Evolutionary conservation across 2,888 invertebrate genomes (phyloP).

Genomic region (Crocallis elinguaria): DNA sequence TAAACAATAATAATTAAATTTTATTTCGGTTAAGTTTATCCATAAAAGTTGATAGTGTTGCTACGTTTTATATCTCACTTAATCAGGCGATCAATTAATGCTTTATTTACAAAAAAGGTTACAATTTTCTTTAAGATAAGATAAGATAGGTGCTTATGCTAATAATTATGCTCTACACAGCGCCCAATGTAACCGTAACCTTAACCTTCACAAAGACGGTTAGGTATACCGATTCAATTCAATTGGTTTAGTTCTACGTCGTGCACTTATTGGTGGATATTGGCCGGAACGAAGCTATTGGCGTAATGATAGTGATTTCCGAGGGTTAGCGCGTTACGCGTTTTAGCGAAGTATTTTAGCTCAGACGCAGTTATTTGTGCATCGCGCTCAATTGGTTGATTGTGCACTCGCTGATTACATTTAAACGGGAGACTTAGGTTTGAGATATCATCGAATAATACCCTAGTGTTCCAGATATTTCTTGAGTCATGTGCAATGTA

Average conservation of each 20-base stretch:
- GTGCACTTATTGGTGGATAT: neutral
- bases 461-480: too few species aligned
- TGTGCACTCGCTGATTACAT: neutral
- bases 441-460: too few species aligned
- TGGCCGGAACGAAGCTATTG: neutral
- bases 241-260: neutral
- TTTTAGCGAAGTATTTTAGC: neutral
- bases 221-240: neutral
- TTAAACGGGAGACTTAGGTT: too few species aligned
- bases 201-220: neutral
- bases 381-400: neutral
- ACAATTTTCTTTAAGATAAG: too few species aligned
- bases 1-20: too few species aligned
- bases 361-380: neutral
- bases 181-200: neutral
- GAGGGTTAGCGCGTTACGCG: neutral
- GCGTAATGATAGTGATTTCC: neutral
- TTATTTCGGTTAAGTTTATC: too few species aligned
- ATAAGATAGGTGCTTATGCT: too few species aligned
- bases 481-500: too few species aligned
- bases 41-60: too few species aligned
- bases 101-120: too few species aligned
- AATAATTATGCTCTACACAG: neutral
- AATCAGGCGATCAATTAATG: too few species aligned
- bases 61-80: too few species aligned